Evolutionary conservation across 2,888 invertebrate genomes (phyloP).

Genomic region (Cataglyphis albicans): DNA sequence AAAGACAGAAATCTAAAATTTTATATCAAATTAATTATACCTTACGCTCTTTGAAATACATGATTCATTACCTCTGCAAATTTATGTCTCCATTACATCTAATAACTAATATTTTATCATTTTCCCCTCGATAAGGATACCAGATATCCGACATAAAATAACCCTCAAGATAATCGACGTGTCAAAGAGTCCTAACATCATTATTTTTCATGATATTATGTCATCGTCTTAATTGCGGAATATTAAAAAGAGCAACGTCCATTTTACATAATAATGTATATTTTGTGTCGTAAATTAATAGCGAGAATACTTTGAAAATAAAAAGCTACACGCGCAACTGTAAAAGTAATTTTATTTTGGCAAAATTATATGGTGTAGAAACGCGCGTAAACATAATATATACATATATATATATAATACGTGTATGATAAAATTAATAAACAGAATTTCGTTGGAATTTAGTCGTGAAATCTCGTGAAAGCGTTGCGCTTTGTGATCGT

Average conservation of each 20-base stretch:
- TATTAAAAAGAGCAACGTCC: background rate
- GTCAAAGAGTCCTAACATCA: background rate
- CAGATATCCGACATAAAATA: background rate
- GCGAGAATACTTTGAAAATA: background rate
- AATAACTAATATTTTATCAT: background rate
- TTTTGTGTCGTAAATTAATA: background rate
- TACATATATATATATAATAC: background rate
- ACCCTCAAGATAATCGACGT: background rate
- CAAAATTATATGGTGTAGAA: background rate
- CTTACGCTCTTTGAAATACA: background rate
- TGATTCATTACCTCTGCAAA: background rate
- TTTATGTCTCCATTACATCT: background rate
- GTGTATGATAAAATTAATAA: background rate
- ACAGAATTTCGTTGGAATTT: conserved; percentile 22
- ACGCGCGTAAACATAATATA: background rate
- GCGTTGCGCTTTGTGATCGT: background rate
- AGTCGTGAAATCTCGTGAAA: background rate
- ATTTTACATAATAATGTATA: conserved; percentile 4
- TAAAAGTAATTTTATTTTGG: background rate
- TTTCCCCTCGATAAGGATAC: background rate
- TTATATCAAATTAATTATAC: background rate
- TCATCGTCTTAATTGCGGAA: background rate
- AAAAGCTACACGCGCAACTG: background rate
- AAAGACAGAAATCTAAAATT: background rate
- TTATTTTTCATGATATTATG: background rate